Evolutionary conservation across 2,888 invertebrate genomes (phyloP).

Genomic region (Arctia plantaginis): DNA sequence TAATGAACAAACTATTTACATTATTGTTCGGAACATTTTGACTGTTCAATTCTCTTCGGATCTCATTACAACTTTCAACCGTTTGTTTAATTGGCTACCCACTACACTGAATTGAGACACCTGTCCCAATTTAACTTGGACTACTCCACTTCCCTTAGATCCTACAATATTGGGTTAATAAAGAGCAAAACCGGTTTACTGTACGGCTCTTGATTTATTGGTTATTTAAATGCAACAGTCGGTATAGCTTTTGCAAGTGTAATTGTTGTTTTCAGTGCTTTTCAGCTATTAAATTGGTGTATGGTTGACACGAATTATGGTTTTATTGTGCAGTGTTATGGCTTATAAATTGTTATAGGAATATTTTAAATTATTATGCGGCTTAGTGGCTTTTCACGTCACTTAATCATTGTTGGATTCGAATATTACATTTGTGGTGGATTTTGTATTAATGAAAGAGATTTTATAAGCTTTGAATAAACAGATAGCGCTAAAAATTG

Average conservation of each 20-base stretch:
- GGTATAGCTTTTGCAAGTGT: constrained; percentile 50
- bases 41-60: constrained; percentile 63
- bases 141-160: constrained; percentile 24
- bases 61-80: constrained; percentile 65
- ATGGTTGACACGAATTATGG: constrained; percentile 48
- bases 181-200: constrained; percentile 23
- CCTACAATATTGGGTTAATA: constrained; percentile 20
- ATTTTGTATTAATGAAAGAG: not conserved
- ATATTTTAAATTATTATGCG: not conserved
- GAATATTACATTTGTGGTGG: not conserved
- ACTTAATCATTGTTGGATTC: not conserved
- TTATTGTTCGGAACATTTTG: constrained; percentile 54
- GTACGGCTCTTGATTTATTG: constrained; percentile 47
- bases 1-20: constrained; percentile 51
- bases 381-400: not conserved
- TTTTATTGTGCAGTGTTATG: constrained; percentile 31
- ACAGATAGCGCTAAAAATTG: not conserved
- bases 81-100: constrained; percentile 67
- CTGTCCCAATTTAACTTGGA: constrained; percentile 51
- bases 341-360: constrained; percentile 33
- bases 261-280: constrained; percentile 58
- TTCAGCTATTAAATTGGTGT: constrained; percentile 57
- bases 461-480: not conserved
- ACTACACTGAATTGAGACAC: constrained; percentile 51
- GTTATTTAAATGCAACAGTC: constrained; percentile 60